A percentile compares a stretch with the other conserved stretches of the same genome.
phyloP scores from a whole-genome alignment of 1,140 invertebrate genomes.

The Sesamia nonagrioides region DNA sequence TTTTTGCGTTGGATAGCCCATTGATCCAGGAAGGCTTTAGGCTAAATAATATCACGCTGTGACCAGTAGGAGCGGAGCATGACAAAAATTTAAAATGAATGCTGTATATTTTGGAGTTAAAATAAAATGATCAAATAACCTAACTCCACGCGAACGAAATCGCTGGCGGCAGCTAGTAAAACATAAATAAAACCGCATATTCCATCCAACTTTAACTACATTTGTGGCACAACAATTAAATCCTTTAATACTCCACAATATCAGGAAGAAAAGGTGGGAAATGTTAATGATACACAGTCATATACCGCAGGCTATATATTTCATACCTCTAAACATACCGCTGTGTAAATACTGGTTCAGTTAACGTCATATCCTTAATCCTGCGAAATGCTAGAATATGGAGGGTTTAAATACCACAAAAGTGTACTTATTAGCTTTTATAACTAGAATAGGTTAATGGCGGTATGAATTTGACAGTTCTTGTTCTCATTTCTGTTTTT shows the following conservation, averaged over 20 bases:
- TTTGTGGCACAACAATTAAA: background rate
- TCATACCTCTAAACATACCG: conserved; percentile 10
- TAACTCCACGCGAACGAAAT: too few species aligned
- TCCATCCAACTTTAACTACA: conserved; percentile 1
- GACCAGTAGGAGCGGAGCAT: too few species aligned
- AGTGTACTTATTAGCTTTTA: background rate
- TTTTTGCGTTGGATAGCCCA: too few species aligned
- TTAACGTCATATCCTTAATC: conserved; percentile 8
- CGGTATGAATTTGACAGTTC: background rate
- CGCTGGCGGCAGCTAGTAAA: too few species aligned
- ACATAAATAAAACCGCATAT: background rate
- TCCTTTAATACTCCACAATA: conserved; percentile 5
- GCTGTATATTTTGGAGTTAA: too few species aligned
- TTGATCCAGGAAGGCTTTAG: too few species aligned
- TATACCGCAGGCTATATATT: conserved; percentile 10
- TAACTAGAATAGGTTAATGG: conserved; percentile 4
- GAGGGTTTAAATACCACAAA: background rate
- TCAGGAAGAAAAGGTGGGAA: background rate
- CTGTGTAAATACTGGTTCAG: background rate
- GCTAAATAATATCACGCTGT: too few species aligned
- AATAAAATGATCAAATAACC: too few species aligned
- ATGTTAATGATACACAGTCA: conserved; percentile 1
- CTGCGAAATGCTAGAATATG: conserved; percentile 1
- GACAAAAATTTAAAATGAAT: too few species aligned
- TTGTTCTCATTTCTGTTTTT: background rate